Base-by-base conservation (phyloP, 2,797 vertebrate species). In the Picus viridis region DNA sequence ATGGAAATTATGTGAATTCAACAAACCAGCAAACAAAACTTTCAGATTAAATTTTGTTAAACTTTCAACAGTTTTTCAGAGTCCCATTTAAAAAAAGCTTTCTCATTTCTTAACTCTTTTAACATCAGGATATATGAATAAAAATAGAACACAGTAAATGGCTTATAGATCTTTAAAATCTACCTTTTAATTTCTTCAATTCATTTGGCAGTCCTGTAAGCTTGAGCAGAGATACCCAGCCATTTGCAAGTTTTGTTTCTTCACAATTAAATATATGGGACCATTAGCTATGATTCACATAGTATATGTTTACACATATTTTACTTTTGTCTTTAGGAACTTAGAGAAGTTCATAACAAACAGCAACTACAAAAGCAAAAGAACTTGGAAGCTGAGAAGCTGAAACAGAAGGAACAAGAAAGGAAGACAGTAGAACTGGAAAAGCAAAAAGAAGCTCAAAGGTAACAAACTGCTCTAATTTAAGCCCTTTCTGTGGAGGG, bases 361-460 rank as follows among this genome's bases (percentile, higher is more conserved):
- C 99, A 99, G 95, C 99, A 99, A 89, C 97, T 99, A 63, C 98
- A 99, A 96, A 99, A 98, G 87, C 99, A 99, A 92, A 99, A 98
- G 96, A 98, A 98, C 47, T 83, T 98, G 79, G 99, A 99, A 78
- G 98, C 97, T 27, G 98, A 99, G 92, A 93, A 85, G 23, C 79
- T 98, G 87, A 98, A 97, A 83, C 98, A 97, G 96, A 98, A 98
- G 59, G 98, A 98, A 10, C 97, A 97, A 23, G 98, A 99, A 76
- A 97, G 97, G 77, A 98, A 97, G 92, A 98, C 98, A 17, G 89
- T 97, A 9, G 99, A 99, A 69, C 94, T 98, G 83, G 98, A 98
- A 94, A 98, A 97, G 72, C 98, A 98, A 24, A 98, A 98, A 89
- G 98, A 99, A 83, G 95, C 96, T 95, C 98, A 98, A 79, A 98